phyloP scores from a whole-genome alignment of 2,113 vertebrate genomes.

The Myanophis thanlyinensis region DNA sequence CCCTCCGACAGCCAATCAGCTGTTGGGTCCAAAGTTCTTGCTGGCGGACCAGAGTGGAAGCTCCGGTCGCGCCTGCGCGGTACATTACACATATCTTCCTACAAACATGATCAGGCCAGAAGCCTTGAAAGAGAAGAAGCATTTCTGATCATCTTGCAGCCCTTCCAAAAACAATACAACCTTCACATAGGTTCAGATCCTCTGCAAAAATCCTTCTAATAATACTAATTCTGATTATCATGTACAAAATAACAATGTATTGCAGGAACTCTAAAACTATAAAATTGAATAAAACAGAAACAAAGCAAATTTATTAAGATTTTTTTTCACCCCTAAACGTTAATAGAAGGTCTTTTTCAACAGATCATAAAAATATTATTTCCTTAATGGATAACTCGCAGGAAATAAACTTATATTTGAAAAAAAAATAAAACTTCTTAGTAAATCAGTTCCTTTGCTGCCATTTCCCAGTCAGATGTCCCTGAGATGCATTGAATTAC shows the following conservation, averaged over 20 bases:
- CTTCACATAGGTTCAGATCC: neutral
- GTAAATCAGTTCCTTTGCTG: neutral
- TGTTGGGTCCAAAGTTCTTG: no score
- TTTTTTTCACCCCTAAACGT: neutral
- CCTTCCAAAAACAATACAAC: neutral
- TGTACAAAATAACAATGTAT: neutral
- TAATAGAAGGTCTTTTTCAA: neutral
- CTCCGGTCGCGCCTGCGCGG: no score
- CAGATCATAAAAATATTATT: neutral
- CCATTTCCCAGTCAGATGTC: neutral
- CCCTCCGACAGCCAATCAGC: no score
- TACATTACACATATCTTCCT: no score
- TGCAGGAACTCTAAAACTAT: conserved; percentile 33
- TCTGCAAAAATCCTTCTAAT: neutral
- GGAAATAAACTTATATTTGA: neutral
- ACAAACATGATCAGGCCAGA: neutral
- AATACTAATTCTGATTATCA: conserved; percentile 29
- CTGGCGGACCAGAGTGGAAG: no score
- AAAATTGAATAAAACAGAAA: neutral
- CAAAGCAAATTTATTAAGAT: neutral
- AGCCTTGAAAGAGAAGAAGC: neutral
- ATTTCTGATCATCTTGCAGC: neutral
- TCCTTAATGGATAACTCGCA: neutral
- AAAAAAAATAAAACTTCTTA: neutral
- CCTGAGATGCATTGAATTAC: neutral